A percentile compares a stretch with the other conserved stretches of the same genome.
Evolutionary conservation across 2,888 invertebrate genomes (phyloP).

Genomic region (Idaea straminata): DNA sequence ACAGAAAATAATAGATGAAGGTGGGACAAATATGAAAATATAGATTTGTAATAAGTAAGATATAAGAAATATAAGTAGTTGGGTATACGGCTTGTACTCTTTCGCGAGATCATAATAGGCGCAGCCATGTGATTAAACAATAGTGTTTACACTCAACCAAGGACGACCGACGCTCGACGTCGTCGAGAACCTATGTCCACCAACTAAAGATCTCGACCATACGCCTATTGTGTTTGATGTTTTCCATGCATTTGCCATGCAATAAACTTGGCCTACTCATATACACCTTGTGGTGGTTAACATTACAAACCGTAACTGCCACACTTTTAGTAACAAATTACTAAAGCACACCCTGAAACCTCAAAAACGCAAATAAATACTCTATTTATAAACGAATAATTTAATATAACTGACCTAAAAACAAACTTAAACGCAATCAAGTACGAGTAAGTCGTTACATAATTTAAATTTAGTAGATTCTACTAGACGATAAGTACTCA

Average conservation of each 20-base stretch:
- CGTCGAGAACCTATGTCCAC: conserved; percentile 45
- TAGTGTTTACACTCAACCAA: conserved; percentile 69
- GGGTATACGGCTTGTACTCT: conserved; percentile 38
- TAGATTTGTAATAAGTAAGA: too few species aligned
- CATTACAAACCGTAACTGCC: not conserved
- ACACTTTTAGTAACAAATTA: not conserved
- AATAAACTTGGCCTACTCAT: conserved; percentile 37
- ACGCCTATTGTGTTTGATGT: conserved; percentile 45
- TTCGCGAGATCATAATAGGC: conserved; percentile 67
- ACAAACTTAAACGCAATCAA: too few species aligned
- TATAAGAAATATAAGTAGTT: not conserved
- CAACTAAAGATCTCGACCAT: conserved; percentile 46
- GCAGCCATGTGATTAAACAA: conserved; percentile 72
- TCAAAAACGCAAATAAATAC: not conserved
- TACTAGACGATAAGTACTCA: not conserved
- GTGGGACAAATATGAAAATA: too few species aligned
- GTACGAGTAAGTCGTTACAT: not conserved
- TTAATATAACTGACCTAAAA: not conserved
- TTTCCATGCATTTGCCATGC: conserved; percentile 24
- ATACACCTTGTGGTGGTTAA: not conserved
- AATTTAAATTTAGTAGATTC: not conserved
- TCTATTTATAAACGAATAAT: not conserved
- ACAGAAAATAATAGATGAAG: too few species aligned
- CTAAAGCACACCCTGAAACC: not conserved
- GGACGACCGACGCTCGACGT: conserved; percentile 64